Percentiles rank a stretch among this genome's conserved stretches.
Conservation (phyloP, 2,888 invertebrate genomes). For the Halocaridina rubra region DNA sequence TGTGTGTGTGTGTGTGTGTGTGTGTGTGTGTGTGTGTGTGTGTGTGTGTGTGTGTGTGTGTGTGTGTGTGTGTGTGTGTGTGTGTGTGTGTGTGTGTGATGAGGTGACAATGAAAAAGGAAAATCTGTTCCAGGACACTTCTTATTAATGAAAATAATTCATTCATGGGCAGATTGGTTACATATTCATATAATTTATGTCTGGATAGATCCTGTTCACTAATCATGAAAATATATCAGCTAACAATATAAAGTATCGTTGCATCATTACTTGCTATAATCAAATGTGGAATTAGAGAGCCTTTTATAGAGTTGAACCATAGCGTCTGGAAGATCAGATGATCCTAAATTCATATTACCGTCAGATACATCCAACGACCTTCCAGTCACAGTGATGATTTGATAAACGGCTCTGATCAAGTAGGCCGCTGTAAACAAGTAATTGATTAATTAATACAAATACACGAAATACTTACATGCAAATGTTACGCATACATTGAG, state of each 20-base stretch:
- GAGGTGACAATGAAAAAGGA: background rate
- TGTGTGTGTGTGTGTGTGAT: background rate
- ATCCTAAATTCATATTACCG: background rate
- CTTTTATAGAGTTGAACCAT: slow-evolving; percentile 37
- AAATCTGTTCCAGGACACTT: background rate
- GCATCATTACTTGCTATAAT: slow-evolving; percentile 14
- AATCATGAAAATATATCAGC: too few species aligned
- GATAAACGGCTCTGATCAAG: slow-evolving; percentile 59
- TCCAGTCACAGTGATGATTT: slow-evolving; percentile 49
- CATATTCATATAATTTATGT: too few species aligned
- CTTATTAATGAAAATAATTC: background rate
- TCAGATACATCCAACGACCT: background rate
- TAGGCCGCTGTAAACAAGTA: slow-evolving; percentile 50
- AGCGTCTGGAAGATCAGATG: slow-evolving; percentile 26
- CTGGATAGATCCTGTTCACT: too few species aligned
- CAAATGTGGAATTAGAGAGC: slow-evolving; percentile 4
- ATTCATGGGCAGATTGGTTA: too few species aligned
- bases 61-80: too few species aligned
- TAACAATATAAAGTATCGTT: too few species aligned
- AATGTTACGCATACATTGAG: too few species aligned
- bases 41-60: too few species aligned
- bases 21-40: background rate
- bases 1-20: background rate
- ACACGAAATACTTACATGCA: too few species aligned
- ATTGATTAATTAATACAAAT: background rate